These are phyloP conservation scores for Phthorimaea operculella DNA, from an alignment of 1,140 invertebrate species.

Conservation along the genomic window DNA sequence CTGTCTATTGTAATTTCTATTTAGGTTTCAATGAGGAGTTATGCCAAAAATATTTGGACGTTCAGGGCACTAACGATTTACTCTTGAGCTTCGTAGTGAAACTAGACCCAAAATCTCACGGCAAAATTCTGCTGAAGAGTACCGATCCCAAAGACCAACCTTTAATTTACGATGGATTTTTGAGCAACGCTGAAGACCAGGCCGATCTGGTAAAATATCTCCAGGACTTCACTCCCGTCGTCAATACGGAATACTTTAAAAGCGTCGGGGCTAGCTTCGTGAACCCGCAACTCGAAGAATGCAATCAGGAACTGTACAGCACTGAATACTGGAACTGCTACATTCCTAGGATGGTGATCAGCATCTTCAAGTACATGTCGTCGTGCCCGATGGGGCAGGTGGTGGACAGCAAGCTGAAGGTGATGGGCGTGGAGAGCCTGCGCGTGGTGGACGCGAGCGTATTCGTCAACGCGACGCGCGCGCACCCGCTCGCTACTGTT, in stretches of 20 bases:
- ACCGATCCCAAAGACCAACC: conserved; percentile 79
- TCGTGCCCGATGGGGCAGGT: conserved; percentile 68
- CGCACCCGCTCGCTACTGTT: conserved; percentile 27
- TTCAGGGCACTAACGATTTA: conserved; percentile 48
- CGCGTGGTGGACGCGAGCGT: conserved; percentile 37
- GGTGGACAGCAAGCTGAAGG: conserved; percentile 56
- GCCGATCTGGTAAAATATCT: conserved; percentile 18
- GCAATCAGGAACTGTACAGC: conserved; percentile 13
- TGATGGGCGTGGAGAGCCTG: conserved; percentile 43
- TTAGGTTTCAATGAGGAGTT: conserved; percentile 75
- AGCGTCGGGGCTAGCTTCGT: conserved; percentile 19
- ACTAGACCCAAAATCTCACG: conserved; percentile 49
- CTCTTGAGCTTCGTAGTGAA: conserved; percentile 45
- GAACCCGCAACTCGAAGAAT: conserved; percentile 16
- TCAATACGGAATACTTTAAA: conserved; percentile 72
- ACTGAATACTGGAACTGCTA: conserved; percentile 60
- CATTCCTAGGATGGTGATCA: conserved; percentile 34
- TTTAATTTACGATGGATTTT: conserved; percentile 52
- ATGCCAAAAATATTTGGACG: conserved; percentile 76
- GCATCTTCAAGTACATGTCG: conserved; percentile 60
- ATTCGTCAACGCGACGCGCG: conserved; percentile 26
- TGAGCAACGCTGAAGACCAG: conserved; percentile 45
- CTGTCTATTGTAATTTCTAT: conserved; percentile 31
- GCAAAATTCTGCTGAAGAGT: conserved; percentile 67
- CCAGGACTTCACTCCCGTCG: conserved; percentile 19